phyloP scores from a whole-genome alignment of 2,113 vertebrate species.

The Holacanthus passer region DNA sequence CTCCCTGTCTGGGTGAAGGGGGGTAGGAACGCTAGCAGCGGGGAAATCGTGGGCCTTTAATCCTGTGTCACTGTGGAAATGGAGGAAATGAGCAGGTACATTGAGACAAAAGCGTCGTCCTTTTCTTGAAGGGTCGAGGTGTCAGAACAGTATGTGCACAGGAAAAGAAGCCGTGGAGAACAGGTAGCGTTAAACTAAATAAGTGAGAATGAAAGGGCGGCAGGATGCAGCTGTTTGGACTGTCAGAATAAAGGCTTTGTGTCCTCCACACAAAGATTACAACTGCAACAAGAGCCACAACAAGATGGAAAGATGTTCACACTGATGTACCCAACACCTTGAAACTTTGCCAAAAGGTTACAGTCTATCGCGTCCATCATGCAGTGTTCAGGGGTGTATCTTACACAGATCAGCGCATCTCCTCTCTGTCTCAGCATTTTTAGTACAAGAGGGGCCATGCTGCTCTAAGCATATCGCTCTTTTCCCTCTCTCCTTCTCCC shows the following conservation, averaged over 20 bases:
- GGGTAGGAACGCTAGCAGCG: conserved; percentile 35
- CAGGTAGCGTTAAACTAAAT: conserved; percentile 29
- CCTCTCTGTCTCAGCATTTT: conserved; percentile 82
- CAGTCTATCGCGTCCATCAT: conserved; percentile 52
- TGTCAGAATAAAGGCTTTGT: conserved; percentile 20
- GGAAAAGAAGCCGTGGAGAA: conserved; percentile 13
- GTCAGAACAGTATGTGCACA: neutral
- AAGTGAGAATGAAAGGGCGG: neutral
- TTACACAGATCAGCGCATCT: conserved; percentile 79
- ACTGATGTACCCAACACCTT: conserved; percentile 50
- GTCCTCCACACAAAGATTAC: conserved; percentile 19
- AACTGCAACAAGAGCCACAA: conserved; percentile 30
- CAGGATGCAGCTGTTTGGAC: conserved; percentile 16
- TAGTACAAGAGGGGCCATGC: conserved; percentile 65
- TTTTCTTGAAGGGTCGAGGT: conserved; percentile 3
- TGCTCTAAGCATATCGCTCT: conserved; percentile 78
- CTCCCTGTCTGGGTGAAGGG: conserved; percentile 45
- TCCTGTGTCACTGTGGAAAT: conserved; percentile 51
- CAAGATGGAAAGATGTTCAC: conserved; percentile 33
- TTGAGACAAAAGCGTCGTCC: conserved; percentile 32
- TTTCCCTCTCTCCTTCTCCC: conserved; percentile 25
- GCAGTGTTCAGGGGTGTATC: conserved; percentile 59
- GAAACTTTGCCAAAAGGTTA: conserved; percentile 70
- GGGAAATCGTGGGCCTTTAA: conserved; percentile 48
- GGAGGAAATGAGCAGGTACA: conserved; percentile 59